Percentiles rank a stretch among this genome's conserved stretches.
phyloP scores from a whole-genome alignment of 23 tunicate genomes.

The Styela clava region DNA sequence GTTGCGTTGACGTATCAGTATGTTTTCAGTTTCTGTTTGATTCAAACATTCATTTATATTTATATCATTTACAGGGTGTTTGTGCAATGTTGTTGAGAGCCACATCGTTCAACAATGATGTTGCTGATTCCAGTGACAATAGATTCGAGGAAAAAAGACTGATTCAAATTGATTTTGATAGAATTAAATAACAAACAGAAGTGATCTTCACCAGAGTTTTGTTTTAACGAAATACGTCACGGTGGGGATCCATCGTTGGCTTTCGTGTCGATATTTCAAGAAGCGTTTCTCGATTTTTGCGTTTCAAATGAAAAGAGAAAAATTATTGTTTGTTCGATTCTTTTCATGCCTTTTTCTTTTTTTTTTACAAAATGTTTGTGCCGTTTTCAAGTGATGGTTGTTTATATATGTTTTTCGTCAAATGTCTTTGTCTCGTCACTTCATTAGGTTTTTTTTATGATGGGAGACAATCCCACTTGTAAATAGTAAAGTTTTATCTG shows the following conservation, averaged over 20 bases:
- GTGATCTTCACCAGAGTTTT: not conserved
- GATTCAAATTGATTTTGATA: not conserved
- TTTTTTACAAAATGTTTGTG: conserved; percentile 4
- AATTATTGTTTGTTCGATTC: not conserved
- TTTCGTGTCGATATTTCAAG: not conserved
- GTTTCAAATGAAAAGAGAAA: not conserved
- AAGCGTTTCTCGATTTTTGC: not conserved
- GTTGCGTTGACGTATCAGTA: too few relatives aligned
- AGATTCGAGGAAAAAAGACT: not conserved
- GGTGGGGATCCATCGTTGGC: not conserved
- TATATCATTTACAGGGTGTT: not conserved
- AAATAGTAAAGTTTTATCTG: not conserved
- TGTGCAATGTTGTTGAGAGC: conserved; percentile 16
- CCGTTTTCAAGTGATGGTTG: conserved; percentile 25
- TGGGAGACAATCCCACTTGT: not conserved
- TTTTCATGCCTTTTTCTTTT: not conserved
- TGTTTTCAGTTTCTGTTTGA: too few relatives aligned
- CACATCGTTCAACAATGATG: conserved; percentile 18
- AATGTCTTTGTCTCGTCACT: not conserved
- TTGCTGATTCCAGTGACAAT: not conserved
- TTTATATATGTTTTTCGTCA: not conserved
- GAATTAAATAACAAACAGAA: not conserved
- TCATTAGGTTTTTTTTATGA: not conserved
- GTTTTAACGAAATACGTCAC: not conserved
- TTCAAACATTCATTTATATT: too few relatives aligned